Conservation (phyloP, 2,113 vertebrate genomes). For the Ciconia stormi region DNA sequence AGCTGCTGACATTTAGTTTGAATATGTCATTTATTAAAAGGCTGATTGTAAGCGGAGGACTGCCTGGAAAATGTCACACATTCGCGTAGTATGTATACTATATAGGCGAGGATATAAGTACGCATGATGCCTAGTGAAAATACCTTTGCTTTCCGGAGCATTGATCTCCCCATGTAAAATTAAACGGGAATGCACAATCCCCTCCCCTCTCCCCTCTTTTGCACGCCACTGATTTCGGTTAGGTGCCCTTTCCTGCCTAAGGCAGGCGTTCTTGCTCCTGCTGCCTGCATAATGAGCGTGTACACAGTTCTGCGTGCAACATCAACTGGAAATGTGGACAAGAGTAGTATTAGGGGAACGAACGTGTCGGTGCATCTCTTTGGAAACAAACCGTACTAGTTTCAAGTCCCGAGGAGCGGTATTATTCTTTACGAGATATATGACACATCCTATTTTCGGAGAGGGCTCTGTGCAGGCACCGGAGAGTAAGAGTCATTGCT, state of each 20-base stretch:
- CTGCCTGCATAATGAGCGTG: not conserved
- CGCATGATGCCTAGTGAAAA: not conserved
- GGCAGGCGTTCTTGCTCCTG: constrained; percentile 12
- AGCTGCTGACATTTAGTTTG: not conserved
- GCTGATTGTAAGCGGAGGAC: not conserved
- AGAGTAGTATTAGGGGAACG: not conserved
- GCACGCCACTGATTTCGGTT: not conserved
- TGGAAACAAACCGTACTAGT: constrained; percentile 5
- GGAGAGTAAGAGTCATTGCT: not conserved
- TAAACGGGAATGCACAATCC: not conserved
- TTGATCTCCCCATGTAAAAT: not conserved
- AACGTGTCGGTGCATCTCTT: not conserved
- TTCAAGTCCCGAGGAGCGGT: not conserved
- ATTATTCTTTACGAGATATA: not conserved
- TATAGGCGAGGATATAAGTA: not conserved
- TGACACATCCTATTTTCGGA: constrained; percentile 50
- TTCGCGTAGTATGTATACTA: not conserved
- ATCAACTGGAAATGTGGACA: not conserved
- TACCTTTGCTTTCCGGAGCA: not conserved
- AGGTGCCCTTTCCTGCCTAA: constrained; percentile 11
- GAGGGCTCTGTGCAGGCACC: not conserved
- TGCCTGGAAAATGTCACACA: constrained; percentile 28
- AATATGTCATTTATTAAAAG: constrained; percentile 26
- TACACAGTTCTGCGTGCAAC: not conserved
- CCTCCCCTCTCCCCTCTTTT: not conserved